Base-by-base conservation (phyloP, 2,888 invertebrate genomes). In the Meiosimyza decipiens region DNA sequence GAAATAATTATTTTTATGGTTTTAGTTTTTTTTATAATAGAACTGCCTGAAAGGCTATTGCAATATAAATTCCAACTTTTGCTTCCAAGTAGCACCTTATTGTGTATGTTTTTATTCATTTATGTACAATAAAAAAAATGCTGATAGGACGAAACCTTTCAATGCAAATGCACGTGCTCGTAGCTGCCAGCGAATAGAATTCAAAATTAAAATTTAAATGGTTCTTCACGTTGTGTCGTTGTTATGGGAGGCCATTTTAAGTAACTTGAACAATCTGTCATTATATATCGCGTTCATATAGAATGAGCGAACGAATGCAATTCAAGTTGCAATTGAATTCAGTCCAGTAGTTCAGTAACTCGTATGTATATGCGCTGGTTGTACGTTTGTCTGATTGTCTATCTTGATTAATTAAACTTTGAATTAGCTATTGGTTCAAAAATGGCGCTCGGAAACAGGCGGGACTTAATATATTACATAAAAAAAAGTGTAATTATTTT, bases 401-500 rank as follows among this genome's bases (percentile, higher is more conserved):
- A 51, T 33, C 60, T 60, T 40, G 70, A 52, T 70, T 70, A 70
- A 70, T 70, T 62, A 70, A 70, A 47, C 63, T 49, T 62, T 60
- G 52, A 70, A 70, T 70, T 70, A 63, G 50, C 12, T 11, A 7
- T 59, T 52, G 15, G 51, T 70, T 54, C 47, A 40, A 67, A 72
- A 72, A 67, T 72, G 72, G 72, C 72, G 72, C 15, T 16, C 66
- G 47, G 40, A 33, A 66, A 60, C n/a, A 54, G 72, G 72, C 72
- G 72, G 72, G 66, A 62, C 72, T 72, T 71, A 57, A 40, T 40
- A 40, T 40, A 40, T 40, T 28, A 11, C 28, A 55, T n/a, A 22
- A n/a, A 55, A 4, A 18, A 6, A 40, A 40, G 1, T 40, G 9
- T 9, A 9, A 9, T 9, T 40, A 9, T 40, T 40, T 40, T 40